Base-by-base conservation (phyloP, 2,113 vertebrate species). In the Lasiurus borealis region DNA sequence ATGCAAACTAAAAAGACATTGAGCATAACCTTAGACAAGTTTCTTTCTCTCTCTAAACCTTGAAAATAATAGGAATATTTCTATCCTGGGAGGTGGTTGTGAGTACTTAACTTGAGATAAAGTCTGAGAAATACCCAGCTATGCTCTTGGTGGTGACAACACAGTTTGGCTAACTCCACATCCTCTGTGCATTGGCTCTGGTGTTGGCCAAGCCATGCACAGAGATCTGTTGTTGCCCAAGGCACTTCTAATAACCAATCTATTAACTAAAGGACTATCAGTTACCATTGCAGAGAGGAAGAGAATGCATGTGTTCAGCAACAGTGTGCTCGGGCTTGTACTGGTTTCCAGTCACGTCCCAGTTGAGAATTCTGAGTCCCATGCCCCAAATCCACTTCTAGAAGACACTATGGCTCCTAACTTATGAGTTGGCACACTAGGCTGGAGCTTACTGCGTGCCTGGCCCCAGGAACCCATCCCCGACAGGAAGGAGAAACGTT, bases 381-480 rank as follows among this genome's bases (percentile, higher is more conserved):
- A 6, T 0, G 0, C 13, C 90, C 5, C 88, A 78, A 15, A 75
- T 91, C 83, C 78, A n/a, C 0, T 16, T 88, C 90, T 95, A 73
- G 15, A 85, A 73, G 88, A 92, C 82, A 44, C 31, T 0, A 0
- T 34, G 90, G 96, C 90, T 97, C 94, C 93, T 85, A 83, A 83
- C 57, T 90, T 90, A 54, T 84, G 68, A 87, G 68, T 29, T 88
- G 85, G 36, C 85, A 25, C 0, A 1, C 14, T 62, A 59, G 44
- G 69, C 82, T 64, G 73, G 82, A 96, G 73, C 54, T 82, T 86
- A 73, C 87, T 85, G 88, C 10, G n/a, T 96, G 92, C 77, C 89
- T 96, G 90, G 78, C 69, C 77, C 82, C 94, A 92, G 85, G 85
- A 92, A 64, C 80, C 72, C 48, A 50, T 80, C 72, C 59, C 27